phyloP scores from a whole-genome alignment of 2,888 invertebrate genomes.

The Plemyria rubiginata region DNA sequence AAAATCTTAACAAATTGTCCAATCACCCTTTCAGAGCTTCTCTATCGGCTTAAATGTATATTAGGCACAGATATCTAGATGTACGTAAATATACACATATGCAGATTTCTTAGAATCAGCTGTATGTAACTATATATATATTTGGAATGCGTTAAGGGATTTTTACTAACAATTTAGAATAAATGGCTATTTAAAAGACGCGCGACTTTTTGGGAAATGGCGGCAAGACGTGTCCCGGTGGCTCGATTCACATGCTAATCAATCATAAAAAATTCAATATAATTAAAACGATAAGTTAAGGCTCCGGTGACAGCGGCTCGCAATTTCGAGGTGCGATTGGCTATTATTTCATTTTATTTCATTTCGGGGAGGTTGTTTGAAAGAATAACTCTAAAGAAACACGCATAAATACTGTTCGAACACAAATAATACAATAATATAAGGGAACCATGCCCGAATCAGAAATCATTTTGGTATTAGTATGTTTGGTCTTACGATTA shows the following conservation, averaged over 20 bases:
- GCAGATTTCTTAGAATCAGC: constrained; percentile 75
- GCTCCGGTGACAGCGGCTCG: no score
- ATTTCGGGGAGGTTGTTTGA: no score
- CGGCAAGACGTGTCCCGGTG: constrained; percentile 48
- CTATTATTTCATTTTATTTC: no score
- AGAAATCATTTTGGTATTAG: no score
- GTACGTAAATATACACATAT: constrained; percentile 76
- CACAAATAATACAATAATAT: no score
- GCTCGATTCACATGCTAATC: constrained; percentile 23
- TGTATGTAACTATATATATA: constrained; percentile 77
- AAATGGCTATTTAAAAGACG: constrained; percentile 73
- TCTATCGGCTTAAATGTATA: constrained; percentile 81
- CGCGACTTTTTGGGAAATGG: constrained; percentile 55
- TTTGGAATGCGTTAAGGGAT: constrained; percentile 83
- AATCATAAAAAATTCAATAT: not conserved
- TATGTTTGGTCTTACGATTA: no score
- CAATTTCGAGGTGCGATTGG: no score
- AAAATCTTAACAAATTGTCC: constrained; percentile 62
- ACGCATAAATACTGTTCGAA: no score
- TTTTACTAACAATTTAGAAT: constrained; percentile 83
- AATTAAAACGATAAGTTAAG: not conserved
- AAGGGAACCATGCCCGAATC: no score
- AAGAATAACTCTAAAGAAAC: no score
- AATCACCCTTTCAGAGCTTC: constrained; percentile 77
- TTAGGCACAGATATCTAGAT: constrained; percentile 81